Base-by-base conservation (phyloP, 1,140 invertebrate genomes). In the Drosophila ogumai region DNA sequence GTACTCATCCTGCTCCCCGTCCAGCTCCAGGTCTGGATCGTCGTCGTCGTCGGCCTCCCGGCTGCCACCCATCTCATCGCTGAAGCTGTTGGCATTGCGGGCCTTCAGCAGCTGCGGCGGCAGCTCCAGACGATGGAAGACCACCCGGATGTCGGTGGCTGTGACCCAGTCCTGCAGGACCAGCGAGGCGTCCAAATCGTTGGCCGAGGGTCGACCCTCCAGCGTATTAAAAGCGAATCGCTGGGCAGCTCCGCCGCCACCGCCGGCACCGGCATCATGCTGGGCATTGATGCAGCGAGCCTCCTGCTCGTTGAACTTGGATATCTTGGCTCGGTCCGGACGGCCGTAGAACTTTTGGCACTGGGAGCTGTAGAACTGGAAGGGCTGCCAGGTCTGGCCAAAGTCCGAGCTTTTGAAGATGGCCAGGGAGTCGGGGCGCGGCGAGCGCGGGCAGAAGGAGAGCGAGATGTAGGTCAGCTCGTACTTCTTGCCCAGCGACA, bases 91-190 rank as follows among this genome's bases (percentile, higher is more conserved):
- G 77, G 93, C 79, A 64, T 92, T 91, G 32, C 87, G 85, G 17
- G 68, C 67, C 46, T 82, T 60, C 93, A 91, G 44, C 67, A 88
- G 47, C 67, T 93, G 82, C 54, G 84, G 64, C 38, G 95, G 95
- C 94, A 97, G 95, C 81, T 97, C 95, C 6, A 98, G 93, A 0
- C 97, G 95, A 85, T 98, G 97, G 92, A 99, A 99, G 0, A 99
- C 96, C 4, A 99, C 96, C 73, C 96, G 95, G 49, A 99, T 97
- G 87, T 99, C 99, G 0, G 99, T 99, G 0, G 98, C 99, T 0
- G 99, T 99, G 1, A 99, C 98, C 99, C 99, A 99, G 92, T 99
- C 99, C 92, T 99, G 98, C 6, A 99, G 94, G 13, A 99, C 98
- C 2, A 99, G 97, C 9, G 98, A 99, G 79, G 96, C 96, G 90